These are phyloP conservation scores for Sarcophaga bullata DNA, from an alignment of 1,140 invertebrate genomes.

Conservation along the genomic window DNA sequence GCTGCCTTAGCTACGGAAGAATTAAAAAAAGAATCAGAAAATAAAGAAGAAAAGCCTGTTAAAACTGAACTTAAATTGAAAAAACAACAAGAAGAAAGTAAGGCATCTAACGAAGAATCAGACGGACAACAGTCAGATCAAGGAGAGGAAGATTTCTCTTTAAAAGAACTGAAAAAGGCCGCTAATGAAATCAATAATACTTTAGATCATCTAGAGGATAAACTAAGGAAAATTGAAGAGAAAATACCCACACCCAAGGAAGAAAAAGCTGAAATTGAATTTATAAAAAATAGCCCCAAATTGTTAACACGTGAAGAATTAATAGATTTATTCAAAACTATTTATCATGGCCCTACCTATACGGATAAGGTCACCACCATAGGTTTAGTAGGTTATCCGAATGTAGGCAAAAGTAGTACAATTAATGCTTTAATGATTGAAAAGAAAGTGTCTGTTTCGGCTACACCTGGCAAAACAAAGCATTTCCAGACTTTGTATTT, in stretches of 20 bases:
- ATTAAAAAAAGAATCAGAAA: slow-evolving; percentile 65
- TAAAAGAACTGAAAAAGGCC: slow-evolving; percentile 47
- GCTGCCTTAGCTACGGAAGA: slow-evolving; percentile 73
- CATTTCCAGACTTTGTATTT: slow-evolving; percentile 89
- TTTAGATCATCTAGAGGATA: slow-evolving; percentile 67
- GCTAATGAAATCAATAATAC: slow-evolving; percentile 68
- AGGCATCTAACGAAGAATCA: slow-evolving; percentile 53
- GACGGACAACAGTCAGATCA: slow-evolving; percentile 51
- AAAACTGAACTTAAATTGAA: slow-evolving; percentile 42
- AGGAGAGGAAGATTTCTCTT: slow-evolving; percentile 46
- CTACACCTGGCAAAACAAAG: slow-evolving; percentile 97
- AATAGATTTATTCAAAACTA: slow-evolving; percentile 75
- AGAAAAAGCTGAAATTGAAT: background rate
- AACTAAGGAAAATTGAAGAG: slow-evolving; percentile 67
- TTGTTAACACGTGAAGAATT: slow-evolving; percentile 71
- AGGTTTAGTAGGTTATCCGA: slow-evolving; percentile 97
- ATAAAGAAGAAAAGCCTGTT: slow-evolving; percentile 51
- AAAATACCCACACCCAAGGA: slow-evolving; percentile 48
- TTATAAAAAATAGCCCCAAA: slow-evolving; percentile 67
- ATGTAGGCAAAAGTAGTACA: slow-evolving; percentile 99
- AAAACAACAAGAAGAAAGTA: slow-evolving; percentile 55
- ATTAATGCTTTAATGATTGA: slow-evolving; percentile 91
- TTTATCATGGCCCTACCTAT: slow-evolving; percentile 71
- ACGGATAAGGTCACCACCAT: slow-evolving; percentile 76
- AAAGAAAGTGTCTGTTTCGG: slow-evolving; percentile 96